These are phyloP conservation scores for Sepiola atlantica DNA, from an alignment of 2,888 invertebrate genomes.

Conservation along the genomic window DNA sequence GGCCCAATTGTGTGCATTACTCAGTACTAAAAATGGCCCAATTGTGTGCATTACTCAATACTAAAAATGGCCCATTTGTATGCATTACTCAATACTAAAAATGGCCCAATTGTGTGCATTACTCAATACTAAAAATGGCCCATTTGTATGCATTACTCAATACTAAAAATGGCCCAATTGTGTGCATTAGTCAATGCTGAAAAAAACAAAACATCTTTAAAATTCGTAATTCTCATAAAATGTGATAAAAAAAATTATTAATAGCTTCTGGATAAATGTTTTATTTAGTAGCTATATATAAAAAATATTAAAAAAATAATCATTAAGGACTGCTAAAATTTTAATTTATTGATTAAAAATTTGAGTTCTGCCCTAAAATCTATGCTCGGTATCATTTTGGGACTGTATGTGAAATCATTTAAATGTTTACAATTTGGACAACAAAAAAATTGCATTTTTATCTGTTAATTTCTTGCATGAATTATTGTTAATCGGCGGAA, in stretches of 20 bases:
- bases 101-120: too few species aligned
- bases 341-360: neutral
- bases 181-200: too few species aligned
- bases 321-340: neutral
- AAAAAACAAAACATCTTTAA: too few species aligned
- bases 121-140: too few species aligned
- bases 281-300: neutral
- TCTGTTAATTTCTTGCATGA: neutral
- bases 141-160: too few species aligned
- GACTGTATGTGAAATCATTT: neutral
- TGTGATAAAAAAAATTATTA: neutral
- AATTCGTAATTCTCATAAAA: too few species aligned
- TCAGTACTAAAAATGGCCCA: too few species aligned
- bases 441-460: neutral
- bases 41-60: too few species aligned
- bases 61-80: too few species aligned
- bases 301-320: neutral
- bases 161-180: too few species aligned
- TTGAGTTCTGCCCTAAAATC: neutral
- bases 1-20: too few species aligned
- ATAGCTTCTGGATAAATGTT: neutral
- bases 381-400: neutral
- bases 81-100: too few species aligned
- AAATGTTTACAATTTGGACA: neutral
- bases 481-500: neutral